phyloP scores from a whole-genome alignment of 2,888 invertebrate genomes.

The Melangyna quadrimaculata region DNA sequence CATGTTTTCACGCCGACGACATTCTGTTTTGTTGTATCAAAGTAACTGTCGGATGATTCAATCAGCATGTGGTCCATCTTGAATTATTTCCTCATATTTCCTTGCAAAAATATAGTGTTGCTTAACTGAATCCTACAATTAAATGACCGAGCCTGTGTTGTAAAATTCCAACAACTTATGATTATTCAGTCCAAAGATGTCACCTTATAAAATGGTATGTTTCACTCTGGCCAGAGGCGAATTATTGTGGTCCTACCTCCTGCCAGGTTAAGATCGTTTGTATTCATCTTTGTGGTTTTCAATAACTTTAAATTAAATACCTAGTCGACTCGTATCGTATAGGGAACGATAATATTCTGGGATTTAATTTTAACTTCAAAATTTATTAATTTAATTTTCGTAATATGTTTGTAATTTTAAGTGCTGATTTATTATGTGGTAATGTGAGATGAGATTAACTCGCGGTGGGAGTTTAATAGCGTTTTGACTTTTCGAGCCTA shows the following conservation, averaged over 20 bases:
- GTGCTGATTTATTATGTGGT: conserved; percentile 51
- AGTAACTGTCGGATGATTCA: too few species aligned
- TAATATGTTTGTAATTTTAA: conserved; percentile 24
- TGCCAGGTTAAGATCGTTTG: conserved; percentile 16
- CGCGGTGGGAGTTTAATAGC: neutral
- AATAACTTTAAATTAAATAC: conserved; percentile 65
- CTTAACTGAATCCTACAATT: neutral
- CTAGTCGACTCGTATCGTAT: too few species aligned
- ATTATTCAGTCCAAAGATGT: neutral
- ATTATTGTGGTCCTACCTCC: conserved; percentile 19
- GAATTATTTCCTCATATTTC: too few species aligned
- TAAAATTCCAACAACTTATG: neutral
- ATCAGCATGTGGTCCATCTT: too few species aligned
- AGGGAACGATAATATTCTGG: neutral
- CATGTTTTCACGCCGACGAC: too few species aligned
- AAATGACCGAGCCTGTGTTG: neutral
- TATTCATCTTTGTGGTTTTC: conserved; percentile 7
- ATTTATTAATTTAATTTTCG: too few species aligned
- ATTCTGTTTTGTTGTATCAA: too few species aligned
- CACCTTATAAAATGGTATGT: neutral
- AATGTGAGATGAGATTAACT: conserved; percentile 36
- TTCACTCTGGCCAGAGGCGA: neutral
- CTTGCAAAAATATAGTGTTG: neutral
- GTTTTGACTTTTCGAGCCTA: neutral
- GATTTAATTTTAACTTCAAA: neutral